Evolutionary conservation across 1,140 invertebrate species (phyloP), one percentile per base, ranked within the genome.

Genomic region (Drosophila baimaii): DNA sequence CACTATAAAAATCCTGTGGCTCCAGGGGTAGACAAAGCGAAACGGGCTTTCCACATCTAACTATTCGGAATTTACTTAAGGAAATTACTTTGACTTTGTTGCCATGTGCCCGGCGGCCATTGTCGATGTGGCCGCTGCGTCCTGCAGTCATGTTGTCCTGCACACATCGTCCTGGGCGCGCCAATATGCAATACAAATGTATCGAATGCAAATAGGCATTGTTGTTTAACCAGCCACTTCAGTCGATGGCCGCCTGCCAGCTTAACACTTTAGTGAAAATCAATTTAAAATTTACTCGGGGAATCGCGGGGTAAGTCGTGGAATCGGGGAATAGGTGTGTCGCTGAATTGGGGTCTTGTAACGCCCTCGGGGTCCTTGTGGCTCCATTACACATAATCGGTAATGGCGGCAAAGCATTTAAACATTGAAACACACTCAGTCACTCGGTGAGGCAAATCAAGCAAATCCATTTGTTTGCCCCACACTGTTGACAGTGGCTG

Each of bases 1-100:
- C 35, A 27, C 70, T 23, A 70, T 71, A 76, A 68, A 77, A 76
- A 66, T 47, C 41, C 21, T 58, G 33, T 58, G 21, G 61, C 66
- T 73, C 37, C 43, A 52, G 69, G 56, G 46, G 12, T 19, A 44
- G 55, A 73, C 25, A 72, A 73, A 54, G 69, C 46, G 31, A 47
- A 55, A 21, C 47, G 39, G 49, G 44, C 31, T 27, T 21, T 39
- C 27, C 54, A 47, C 49, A 55, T 68, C 43, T 27, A 55, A 77
- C 74, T 77, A 77, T 77, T 77, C 54, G 55, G 56, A 77, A 77
- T 77, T 77, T 77, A 77, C 74, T 77, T 77, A 77, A 51, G 74
- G 64, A 77, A 77, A 77, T 77, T 77, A 77, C 74, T 77, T 77
- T 77, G 72, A 76, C 74, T 77, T 77, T 71, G 64, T 51, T 66